Evolutionary conservation across 2,888 invertebrate genomes (phyloP), one percentile per base, ranked within the genome.

Genomic region (Ctena decussata): DNA sequence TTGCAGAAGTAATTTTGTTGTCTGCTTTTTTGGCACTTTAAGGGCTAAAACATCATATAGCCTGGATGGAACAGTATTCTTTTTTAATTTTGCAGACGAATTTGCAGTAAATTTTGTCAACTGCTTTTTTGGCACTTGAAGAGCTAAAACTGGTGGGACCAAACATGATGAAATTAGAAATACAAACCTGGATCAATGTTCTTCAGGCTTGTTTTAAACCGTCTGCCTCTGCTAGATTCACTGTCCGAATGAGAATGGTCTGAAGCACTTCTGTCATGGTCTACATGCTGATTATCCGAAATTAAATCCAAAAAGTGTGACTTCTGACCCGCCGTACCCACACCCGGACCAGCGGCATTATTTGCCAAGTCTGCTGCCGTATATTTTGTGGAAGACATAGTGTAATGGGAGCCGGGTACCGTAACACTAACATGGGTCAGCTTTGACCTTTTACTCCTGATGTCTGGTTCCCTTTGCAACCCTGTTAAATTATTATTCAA

Each of bases 341-440:
- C n/a, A n/a, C n/a, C n/a, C 41, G 71, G 73, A 6, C 84, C 71
- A 35, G 75, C 60, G 39, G 32, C 72, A 71, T 74, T 71, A 21
- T 77, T 69, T 32, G 60, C 71, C 30, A 79, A 44, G n/a, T 80
- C 83, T 21, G 49, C 46, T 46, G 70, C 73, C 65, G 87, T 32
- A 24, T 72, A 76, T 72, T 77, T 69, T 44, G 57, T 65, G 35
- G 86, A 76, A 77, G 89, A 84, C 32, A 77, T 70, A 2, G 79
- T 73, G 27, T 81, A 72, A 15, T 69, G 60, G 12, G 87, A 53
- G 18, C 90, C 89, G 1, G 92, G 92, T 11, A 93, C 87, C 8
- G 90, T 89, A 18, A 93, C 90, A 82, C 90, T 89, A 15, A 93
- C 92, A 83, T 91, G 92, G 21, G 93, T 90, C 46, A 92, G 73